Base-by-base conservation (phyloP, 2,797 vertebrate genomes). In the Cetoscarus ocellatus region DNA sequence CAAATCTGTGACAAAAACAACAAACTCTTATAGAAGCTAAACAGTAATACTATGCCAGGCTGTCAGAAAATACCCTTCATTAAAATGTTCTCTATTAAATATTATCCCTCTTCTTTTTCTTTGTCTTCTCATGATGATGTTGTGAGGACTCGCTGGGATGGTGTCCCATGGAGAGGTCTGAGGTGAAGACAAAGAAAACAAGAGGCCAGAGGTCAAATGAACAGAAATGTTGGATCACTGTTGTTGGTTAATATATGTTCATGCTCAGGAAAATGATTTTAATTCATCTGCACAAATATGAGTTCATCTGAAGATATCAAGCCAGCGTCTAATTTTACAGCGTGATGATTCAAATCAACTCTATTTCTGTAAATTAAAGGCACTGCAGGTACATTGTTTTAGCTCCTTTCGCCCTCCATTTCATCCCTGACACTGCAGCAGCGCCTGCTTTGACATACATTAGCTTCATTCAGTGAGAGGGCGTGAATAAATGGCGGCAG, bases 111-210 rank as follows among this genome's bases (percentile, higher is more conserved):
- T 36, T 44, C 12, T 18, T 49, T 35, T 49, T 7, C 48, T 38
- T 55, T 49, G 45, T 86, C 79, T 74, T 86, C 83, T 93, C 91
- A 93, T 85, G 93, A 87, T 19, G 91, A 89, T 27, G 94, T 92
- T 45, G 94, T 91, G 72, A 95, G 81, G 65, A 90, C 91, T 79
- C 93, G 90, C 69, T 93, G 93, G 89, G 93, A 59, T 60, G 93
- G 82, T 73, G 91, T 90, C 78, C 91, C 93, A 10, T 94, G 93
- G 72, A 92, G 93, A 91, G 92, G 87, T 92, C 94, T 94, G 81
- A 39, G 76, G 58, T 18, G n/a, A 50, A 61, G 27, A 59, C 38
- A 72, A 27, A 27, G 27, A 27, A 27, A 10, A 63, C 13, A 53
- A 44, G 57, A 35, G 69, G 61, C n/a, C 17, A 52, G 7, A 48